These are phyloP conservation scores for Melitaea athalia DNA, from an alignment of 2,888 invertebrate genomes.

Conservation along the genomic window DNA sequence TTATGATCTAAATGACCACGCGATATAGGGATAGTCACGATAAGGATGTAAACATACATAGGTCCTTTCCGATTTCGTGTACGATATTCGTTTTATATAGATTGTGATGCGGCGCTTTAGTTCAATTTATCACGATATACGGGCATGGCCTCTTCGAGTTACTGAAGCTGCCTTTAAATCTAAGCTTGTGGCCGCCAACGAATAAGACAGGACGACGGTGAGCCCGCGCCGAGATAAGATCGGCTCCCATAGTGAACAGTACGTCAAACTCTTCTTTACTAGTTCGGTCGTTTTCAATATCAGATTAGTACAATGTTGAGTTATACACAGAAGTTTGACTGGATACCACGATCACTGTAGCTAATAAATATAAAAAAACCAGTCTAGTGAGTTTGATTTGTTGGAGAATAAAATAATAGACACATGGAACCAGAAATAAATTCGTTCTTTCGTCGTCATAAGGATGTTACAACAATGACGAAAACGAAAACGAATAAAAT, in stretches of 20 bases:
- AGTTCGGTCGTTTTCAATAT: slow-evolving; percentile 39
- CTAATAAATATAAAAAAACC: slow-evolving; percentile 34
- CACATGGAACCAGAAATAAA: slow-evolving; percentile 1
- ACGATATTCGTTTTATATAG: slow-evolving; percentile 40
- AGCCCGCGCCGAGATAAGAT: slow-evolving; percentile 31
- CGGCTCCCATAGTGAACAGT: slow-evolving; percentile 34
- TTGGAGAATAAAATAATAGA: slow-evolving; percentile 15
- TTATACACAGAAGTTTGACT: slow-evolving; percentile 35
- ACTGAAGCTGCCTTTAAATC: slow-evolving; percentile 40
- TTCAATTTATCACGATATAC: slow-evolving; percentile 34
- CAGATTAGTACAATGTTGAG: slow-evolving; percentile 38
- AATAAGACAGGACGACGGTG: slow-evolving; percentile 30
- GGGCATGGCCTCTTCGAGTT: slow-evolving; percentile 25
- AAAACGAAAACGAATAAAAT: no score
- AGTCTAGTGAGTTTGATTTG: slow-evolving; percentile 20
- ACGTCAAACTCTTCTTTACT: slow-evolving; percentile 37
- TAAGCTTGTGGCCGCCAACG: slow-evolving; percentile 34
- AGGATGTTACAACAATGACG: no score
- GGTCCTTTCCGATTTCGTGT: slow-evolving; percentile 53
- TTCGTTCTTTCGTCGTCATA: no score
- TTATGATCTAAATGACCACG: slow-evolving; percentile 81
- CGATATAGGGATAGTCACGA: slow-evolving; percentile 76
- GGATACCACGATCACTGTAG: slow-evolving; percentile 34
- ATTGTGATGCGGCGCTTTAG: slow-evolving; percentile 30
- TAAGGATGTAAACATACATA: slow-evolving; percentile 69